Base-by-base conservation (phyloP, 2,888 invertebrate species). In the Papilio protenor region DNA sequence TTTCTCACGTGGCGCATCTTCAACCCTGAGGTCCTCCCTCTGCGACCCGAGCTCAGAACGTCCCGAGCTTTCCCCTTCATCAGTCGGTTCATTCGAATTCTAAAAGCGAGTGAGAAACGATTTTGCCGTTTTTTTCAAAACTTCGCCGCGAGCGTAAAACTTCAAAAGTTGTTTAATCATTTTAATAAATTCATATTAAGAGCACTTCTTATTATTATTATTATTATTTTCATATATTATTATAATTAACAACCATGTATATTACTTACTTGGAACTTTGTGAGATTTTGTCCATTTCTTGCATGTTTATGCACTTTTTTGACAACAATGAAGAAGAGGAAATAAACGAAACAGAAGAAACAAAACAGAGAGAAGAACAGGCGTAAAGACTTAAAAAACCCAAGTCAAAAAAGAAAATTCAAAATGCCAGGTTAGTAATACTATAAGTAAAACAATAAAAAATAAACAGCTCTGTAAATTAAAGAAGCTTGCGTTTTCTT, bases 1-100 rank as follows among this genome's bases (percentile, higher is more conserved):
- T 81, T 66, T 77, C 64, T 73, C 77, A 80, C 40, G 81, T 57
- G 11, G 86, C 90, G 90, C 90, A 90, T 80, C 80, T 73, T 78
- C 82, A 77, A 77, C 83, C 83, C 83, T 81, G 77, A n/a, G 52
- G n/a, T 40, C 80, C 83, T 75, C 83, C 84, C 82, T 83, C 84
- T 83, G 81, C 84, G 80, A 81, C 79, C 83, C 82, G 81, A 81
- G 79, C 83, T 87, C 85, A 84, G 80, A 84, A 79, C 74, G 80
- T 66, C 78, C 27, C 59, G n/a, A 23, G 49, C 71, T 59, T 40
- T 70, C 79, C 55, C 73, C 76, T 69, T 47, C 66, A 76, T 23
- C 73, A 57, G 77, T 81, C 59, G 75, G 66, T 77, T 81, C 75
- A 75, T 73, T 64, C 77, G 40, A 59, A 75, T 59, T 45, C 40